Percentiles rank a stretch among this genome's conserved stretches.
Evolutionary conservation across 1,140 invertebrate genomes (phyloP).

Genomic region (Saccostrea cuccullata): DNA sequence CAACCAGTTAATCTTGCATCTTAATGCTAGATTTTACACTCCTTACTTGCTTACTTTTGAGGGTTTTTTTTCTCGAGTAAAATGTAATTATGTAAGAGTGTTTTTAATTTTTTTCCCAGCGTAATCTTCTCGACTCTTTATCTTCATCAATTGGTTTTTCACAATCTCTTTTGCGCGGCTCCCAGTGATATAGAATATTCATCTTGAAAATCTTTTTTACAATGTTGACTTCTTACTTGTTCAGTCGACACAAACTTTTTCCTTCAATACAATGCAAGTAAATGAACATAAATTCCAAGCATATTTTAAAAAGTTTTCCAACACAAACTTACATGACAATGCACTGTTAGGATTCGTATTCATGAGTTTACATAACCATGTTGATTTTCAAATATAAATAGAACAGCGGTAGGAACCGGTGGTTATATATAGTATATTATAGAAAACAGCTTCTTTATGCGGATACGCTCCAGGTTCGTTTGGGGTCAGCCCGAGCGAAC

Average conservation of each 20-base stretch:
- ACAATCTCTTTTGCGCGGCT: slow-evolving; percentile 5
- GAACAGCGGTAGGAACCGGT: no score
- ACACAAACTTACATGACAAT: not conserved
- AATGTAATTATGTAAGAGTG: slow-evolving; percentile 37
- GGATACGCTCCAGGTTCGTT: no score
- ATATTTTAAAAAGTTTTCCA: not conserved
- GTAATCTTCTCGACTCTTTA: not conserved
- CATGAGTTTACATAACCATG: no score
- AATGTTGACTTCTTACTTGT: not conserved
- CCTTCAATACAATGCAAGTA: not conserved
- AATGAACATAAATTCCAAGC: not conserved
- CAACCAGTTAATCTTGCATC: not conserved
- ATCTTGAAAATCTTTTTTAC: slow-evolving; percentile 37
- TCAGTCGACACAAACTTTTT: slow-evolving; percentile 9
- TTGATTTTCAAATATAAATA: no score
- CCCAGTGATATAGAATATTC: slow-evolving; percentile 3
- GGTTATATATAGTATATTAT: no score
- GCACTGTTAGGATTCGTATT: not conserved
- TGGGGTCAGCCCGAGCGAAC: no score
- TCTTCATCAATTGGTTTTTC: slow-evolving; percentile 12
- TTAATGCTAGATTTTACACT: not conserved
- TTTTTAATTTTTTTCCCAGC: slow-evolving; percentile 42
- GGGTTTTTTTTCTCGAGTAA: slow-evolving; percentile 31
- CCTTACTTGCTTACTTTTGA: not conserved
- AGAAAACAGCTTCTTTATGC: no score